These are phyloP conservation scores for Phasia obesa DNA, from an alignment of 2,888 invertebrate genomes.

Conservation along the genomic window DNA sequence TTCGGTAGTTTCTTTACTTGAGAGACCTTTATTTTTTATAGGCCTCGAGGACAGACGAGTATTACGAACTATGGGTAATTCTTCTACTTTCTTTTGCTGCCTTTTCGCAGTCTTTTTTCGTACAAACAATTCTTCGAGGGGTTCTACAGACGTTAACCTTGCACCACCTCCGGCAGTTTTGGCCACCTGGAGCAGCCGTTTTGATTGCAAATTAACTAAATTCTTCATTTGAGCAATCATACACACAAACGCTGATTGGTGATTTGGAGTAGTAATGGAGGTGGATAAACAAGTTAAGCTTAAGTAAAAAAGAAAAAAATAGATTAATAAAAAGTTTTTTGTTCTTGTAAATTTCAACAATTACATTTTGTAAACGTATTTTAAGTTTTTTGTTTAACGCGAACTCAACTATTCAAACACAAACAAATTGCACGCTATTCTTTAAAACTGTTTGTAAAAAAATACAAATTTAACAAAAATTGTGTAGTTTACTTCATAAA, in stretches of 20 bases:
- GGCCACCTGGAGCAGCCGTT: neutral
- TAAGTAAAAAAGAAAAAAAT: slow-evolving; percentile 21
- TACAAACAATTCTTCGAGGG: slow-evolving; percentile 52
- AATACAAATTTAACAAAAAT: slow-evolving; percentile 21
- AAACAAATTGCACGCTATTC: slow-evolving; percentile 18
- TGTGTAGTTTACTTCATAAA: slow-evolving; percentile 53
- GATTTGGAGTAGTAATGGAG: slow-evolving; percentile 66
- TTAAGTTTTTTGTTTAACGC: slow-evolving; percentile 13
- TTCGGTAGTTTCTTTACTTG: neutral
- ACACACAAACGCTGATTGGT: slow-evolving; percentile 74
- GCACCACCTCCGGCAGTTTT: neutral
- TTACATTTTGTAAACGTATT: slow-evolving; percentile 1
- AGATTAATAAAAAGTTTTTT: neutral
- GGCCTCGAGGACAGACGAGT: slow-evolving; percentile 25
- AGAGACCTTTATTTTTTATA: slow-evolving; percentile 19
- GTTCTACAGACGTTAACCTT: slow-evolving; percentile 32
- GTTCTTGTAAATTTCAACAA: too few species aligned
- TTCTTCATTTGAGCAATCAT: slow-evolving; percentile 71
- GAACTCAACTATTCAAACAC: slow-evolving; percentile 1
- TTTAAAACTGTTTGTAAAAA: neutral
- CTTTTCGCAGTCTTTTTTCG: slow-evolving; percentile 44
- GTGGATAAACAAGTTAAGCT: slow-evolving; percentile 69
- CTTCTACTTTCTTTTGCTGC: slow-evolving; percentile 38
- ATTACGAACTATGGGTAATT: slow-evolving; percentile 45
- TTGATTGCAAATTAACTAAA: slow-evolving; percentile 59